Evolutionary conservation across 2,113 vertebrate species (phyloP).

Genomic region (Probosciger aterrimus): DNA sequence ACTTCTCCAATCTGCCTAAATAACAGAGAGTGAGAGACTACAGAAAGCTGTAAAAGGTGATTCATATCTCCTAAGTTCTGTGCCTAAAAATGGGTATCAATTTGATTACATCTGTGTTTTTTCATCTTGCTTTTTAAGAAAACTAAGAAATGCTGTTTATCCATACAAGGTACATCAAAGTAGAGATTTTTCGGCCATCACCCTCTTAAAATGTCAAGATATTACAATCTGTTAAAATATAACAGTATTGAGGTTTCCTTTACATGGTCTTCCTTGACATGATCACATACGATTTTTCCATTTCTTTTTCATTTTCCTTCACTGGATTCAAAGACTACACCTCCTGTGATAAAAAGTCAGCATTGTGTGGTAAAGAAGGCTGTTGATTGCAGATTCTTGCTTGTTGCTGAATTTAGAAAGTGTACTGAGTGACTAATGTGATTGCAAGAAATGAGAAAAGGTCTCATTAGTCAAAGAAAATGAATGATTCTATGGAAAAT

Average conservation of each 20-base stretch:
- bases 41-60: not conserved
- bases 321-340: not conserved
- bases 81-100: not conserved
- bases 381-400: not conserved
- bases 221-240: not conserved
- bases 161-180: not conserved
- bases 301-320: not conserved
- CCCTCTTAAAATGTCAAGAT: not conserved
- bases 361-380: not conserved
- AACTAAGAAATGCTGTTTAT: not conserved
- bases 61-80: not conserved
- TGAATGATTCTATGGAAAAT: conserved; percentile 25
- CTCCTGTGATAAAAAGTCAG: not conserved
- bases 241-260: not conserved
- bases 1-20: not conserved
- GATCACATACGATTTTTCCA: not conserved
- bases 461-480: conserved; percentile 38
- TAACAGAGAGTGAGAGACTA: not conserved
- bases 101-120: not conserved
- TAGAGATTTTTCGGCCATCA: not conserved
- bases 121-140: not conserved
- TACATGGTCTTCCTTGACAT: not conserved
- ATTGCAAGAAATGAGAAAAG: conserved; percentile 27
- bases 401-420: conserved; percentile 43
- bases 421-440: not conserved